Percentiles rank a stretch among this genome's conserved stretches.
Conservation (phyloP, 2,113 vertebrate genomes). For the Theristicus caerulescens region DNA sequence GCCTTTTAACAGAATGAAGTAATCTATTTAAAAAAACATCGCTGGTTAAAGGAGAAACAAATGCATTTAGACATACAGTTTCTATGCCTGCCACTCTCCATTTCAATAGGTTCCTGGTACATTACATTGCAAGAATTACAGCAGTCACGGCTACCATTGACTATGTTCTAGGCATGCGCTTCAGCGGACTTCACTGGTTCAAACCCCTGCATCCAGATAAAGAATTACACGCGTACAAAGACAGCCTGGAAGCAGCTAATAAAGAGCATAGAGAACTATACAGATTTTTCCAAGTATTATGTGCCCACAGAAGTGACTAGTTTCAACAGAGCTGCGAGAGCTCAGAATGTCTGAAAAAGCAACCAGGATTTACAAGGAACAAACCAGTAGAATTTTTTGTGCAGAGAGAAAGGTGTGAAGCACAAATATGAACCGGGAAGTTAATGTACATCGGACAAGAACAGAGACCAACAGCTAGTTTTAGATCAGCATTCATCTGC, state of each 20-base stretch:
- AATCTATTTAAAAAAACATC: fast-evolving
- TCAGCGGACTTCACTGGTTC: background rate
- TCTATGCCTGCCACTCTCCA: background rate
- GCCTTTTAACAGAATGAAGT: background rate
- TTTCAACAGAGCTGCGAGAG: background rate
- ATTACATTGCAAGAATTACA: background rate
- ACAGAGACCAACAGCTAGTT: background rate
- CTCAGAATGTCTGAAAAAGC: background rate
- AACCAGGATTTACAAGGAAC: background rate
- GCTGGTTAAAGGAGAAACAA: background rate
- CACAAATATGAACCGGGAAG: background rate
- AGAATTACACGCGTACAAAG: background rate
- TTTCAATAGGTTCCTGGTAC: background rate
- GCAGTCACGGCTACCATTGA: background rate
- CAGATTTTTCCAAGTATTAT: background rate
- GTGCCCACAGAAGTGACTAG: background rate
- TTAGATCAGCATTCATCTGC: background rate
- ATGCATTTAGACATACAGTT: background rate
- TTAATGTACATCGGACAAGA: background rate
- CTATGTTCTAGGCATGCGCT: fast-evolving
- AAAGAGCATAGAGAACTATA: background rate
- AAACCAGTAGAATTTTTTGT: background rate
- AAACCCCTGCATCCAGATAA: background rate
- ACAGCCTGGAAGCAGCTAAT: background rate
- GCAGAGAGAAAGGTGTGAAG: background rate